Percentiles rank a stretch among this genome's conserved stretches.
Conservation (phyloP, 2,888 invertebrate genomes). For the Melanargia galathea region DNA sequence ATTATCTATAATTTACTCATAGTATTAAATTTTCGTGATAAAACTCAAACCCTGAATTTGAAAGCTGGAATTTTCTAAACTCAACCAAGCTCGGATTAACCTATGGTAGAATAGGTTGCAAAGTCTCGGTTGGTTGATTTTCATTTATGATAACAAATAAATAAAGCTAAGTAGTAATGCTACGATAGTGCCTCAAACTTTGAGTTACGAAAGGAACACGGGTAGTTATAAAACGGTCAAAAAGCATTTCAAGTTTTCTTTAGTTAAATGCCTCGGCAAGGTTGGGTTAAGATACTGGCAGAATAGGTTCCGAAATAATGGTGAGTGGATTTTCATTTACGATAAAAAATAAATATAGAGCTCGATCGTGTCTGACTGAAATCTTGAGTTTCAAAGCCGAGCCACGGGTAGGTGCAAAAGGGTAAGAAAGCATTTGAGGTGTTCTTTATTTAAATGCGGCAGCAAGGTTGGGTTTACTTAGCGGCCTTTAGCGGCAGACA, state of each 20-base stretch:
- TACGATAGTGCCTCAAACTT: neutral
- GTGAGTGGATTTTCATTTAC: neutral
- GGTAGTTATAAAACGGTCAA: neutral
- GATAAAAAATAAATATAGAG: neutral
- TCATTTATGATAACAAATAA: too few relatives aligned
- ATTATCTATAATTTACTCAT: too few relatives aligned
- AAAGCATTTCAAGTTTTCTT: neutral
- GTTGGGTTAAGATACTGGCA: neutral
- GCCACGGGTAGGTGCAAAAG: neutral
- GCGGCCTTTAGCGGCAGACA: slow-evolving; percentile 16
- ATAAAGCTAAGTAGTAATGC: too few relatives aligned
- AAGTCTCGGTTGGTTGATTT: too few relatives aligned
- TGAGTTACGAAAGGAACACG: neutral
- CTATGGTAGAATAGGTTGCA: too few relatives aligned
- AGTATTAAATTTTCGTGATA: too few relatives aligned
- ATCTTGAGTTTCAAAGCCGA: neutral
- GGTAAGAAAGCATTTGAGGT: neutral
- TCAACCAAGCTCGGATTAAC: too few relatives aligned
- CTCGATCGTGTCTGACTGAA: neutral
- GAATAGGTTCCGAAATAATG: neutral
- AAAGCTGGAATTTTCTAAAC: too few relatives aligned
- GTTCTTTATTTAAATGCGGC: slow-evolving; percentile 19
- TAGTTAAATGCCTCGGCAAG: neutral
- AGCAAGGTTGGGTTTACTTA: slow-evolving; percentile 14
- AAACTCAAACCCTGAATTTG: too few relatives aligned